phyloP scores from a whole-genome alignment of 1,140 invertebrate species.

The Acyrthosiphon pisum region DNA sequence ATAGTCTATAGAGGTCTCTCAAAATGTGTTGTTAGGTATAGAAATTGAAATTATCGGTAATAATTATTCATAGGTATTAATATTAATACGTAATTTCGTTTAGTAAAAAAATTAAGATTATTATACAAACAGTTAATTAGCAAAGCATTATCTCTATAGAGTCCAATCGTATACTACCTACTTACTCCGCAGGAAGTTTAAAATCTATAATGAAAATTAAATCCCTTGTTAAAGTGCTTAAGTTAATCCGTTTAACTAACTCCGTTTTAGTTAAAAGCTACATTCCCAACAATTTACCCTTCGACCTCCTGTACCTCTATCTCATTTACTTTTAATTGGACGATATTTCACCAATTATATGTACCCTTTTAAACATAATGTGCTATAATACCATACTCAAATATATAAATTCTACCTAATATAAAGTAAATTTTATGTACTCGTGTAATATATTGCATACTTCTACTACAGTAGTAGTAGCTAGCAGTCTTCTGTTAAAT shows the following conservation, averaged over 20 bases:
- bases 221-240: background rate
- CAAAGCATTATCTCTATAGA: background rate
- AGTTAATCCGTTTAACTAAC: constrained; percentile 20
- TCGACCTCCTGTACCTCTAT: background rate
- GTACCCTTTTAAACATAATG: constrained; percentile 4
- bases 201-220: constrained; percentile 7
- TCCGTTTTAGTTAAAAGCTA: constrained; percentile 12
- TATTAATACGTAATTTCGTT: background rate
- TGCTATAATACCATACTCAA: constrained; percentile 16
- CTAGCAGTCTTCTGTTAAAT: background rate
- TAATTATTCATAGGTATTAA: no score
- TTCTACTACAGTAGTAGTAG: background rate
- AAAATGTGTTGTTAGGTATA: background rate
- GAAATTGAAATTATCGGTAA: background rate
- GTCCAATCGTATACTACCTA: background rate
- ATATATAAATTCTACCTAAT: background rate
- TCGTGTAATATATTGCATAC: background rate
- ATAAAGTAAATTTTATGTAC: background rate
- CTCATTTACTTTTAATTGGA: constrained; percentile 6
- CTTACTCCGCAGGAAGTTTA: background rate
- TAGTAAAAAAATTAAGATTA: background rate
- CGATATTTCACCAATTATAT: constrained; percentile 17
- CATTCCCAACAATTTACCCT: background rate
- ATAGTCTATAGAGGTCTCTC: background rate
- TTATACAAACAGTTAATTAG: background rate